Percentiles rank a stretch among this genome's conserved stretches.
Evolutionary conservation across 1,140 invertebrate genomes (phyloP).

Genomic region (Caenorhabditis elegans): WBcel235 BX284604.4:14683001-14683500

Average conservation of each 20-base stretch:
- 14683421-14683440: slow-evolving; percentile 63
- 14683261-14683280: slow-evolving; percentile 59
- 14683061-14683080: not conserved
- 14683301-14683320: slow-evolving; percentile 56
- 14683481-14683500: slow-evolving; percentile 60
- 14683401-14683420: slow-evolving; percentile 54
- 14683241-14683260: slow-evolving; percentile 54
- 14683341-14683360: slow-evolving; percentile 61
- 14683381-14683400: slow-evolving; percentile 66
- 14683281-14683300: slow-evolving; percentile 53
- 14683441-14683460: slow-evolving; percentile 60
- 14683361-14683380: slow-evolving; percentile 65
- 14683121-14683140: not conserved
- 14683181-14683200: slow-evolving; percentile 57
- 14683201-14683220: slow-evolving; percentile 59
- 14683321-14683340: slow-evolving; percentile 58
- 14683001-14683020: too few relatives aligned
- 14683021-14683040: not conserved
- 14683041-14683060: not conserved
- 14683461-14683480: slow-evolving; percentile 52
- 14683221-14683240: slow-evolving; percentile 57
- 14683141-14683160: slow-evolving; percentile 2
- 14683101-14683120: not conserved
- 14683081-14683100: not conserved
- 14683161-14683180: slow-evolving; percentile 53